These are phyloP conservation scores for Pholis gunnellus DNA, from an alignment of 2,113 vertebrate genomes.

Conservation along the genomic window DNA sequence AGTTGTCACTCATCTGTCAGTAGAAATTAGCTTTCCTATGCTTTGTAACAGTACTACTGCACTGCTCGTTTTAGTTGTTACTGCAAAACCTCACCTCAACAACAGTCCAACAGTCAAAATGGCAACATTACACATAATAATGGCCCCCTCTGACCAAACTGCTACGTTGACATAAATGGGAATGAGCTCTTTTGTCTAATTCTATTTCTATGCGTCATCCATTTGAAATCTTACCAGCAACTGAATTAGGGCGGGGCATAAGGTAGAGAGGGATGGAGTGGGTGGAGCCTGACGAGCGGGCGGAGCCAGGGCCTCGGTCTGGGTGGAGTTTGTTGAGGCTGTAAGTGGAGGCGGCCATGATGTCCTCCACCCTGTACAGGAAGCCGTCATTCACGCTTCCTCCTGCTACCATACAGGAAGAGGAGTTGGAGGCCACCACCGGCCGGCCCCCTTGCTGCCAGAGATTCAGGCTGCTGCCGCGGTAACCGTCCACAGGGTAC, in stretches of 20 bases:
- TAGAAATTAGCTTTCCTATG: neutral
- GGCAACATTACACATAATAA: neutral
- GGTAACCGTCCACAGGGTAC: constrained; percentile 87
- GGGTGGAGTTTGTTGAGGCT: constrained; percentile 96
- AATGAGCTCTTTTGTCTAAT: neutral
- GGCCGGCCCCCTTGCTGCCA: constrained; percentile 86
- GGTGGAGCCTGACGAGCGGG: constrained; percentile 89
- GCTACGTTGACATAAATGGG: neutral
- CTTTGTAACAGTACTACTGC: no score
- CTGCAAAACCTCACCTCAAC: neutral
- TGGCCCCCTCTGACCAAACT: neutral
- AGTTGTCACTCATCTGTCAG: neutral
- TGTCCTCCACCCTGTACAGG: constrained; percentile 91
- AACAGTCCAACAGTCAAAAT: neutral
- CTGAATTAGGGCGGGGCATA: constrained; percentile 96
- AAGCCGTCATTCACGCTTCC: constrained; percentile 80
- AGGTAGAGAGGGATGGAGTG: constrained; percentile 97
- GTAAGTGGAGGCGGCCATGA: constrained; percentile 94
- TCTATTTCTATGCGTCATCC: neutral
- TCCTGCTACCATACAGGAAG: constrained; percentile 77
- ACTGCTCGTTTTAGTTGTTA: no score
- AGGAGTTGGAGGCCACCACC: constrained; percentile 82
- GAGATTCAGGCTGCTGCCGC: constrained; percentile 90
- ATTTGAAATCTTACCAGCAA: constrained; percentile 89
- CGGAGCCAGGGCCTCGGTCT: constrained; percentile 88